phyloP scores from a whole-genome alignment of 2,113 vertebrate species.

The Syngnathoides biaculeatus region DNA sequence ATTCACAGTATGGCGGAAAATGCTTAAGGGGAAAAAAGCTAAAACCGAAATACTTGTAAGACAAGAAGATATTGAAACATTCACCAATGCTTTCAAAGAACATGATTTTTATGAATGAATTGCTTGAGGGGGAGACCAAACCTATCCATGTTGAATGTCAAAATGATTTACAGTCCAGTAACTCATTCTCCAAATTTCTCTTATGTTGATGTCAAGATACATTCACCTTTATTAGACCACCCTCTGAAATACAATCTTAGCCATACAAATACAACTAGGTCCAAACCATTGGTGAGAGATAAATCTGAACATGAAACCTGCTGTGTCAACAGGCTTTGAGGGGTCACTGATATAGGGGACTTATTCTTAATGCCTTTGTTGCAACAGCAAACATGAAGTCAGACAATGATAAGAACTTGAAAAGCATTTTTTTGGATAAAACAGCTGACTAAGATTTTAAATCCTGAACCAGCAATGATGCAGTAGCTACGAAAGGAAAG shows the following conservation, averaged over 20 bases:
- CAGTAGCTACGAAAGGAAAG: background rate
- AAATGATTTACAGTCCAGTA: background rate
- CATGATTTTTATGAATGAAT: too few relatives aligned
- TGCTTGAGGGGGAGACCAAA: too few relatives aligned
- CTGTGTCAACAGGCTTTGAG: constrained; percentile 29
- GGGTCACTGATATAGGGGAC: constrained; percentile 11
- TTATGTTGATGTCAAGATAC: constrained; percentile 5
- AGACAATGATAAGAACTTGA: constrained; percentile 28
- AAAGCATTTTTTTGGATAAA: constrained; percentile 38
- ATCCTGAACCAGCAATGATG: constrained; percentile 1
- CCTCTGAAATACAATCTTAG: constrained; percentile 20
- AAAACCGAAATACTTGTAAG: too few relatives aligned
- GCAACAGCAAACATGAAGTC: constrained; percentile 33
- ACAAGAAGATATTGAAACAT: too few relatives aligned
- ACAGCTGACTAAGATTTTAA: constrained; percentile 15
- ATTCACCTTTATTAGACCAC: constrained; percentile 30
- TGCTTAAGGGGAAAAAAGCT: too few relatives aligned
- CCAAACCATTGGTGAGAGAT: constrained; percentile 40
- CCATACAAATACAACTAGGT: constrained; percentile 21
- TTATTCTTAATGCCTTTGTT: constrained; percentile 26
- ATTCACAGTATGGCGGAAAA: too few relatives aligned
- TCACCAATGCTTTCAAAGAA: too few relatives aligned
- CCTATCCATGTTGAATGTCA: background rate
- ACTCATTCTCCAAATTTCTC: background rate
- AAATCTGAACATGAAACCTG: constrained; percentile 29